These are phyloP conservation scores for Zaprionus ghesquierei DNA, from an alignment of 1,140 invertebrate genomes.

Conservation along the genomic window DNA sequence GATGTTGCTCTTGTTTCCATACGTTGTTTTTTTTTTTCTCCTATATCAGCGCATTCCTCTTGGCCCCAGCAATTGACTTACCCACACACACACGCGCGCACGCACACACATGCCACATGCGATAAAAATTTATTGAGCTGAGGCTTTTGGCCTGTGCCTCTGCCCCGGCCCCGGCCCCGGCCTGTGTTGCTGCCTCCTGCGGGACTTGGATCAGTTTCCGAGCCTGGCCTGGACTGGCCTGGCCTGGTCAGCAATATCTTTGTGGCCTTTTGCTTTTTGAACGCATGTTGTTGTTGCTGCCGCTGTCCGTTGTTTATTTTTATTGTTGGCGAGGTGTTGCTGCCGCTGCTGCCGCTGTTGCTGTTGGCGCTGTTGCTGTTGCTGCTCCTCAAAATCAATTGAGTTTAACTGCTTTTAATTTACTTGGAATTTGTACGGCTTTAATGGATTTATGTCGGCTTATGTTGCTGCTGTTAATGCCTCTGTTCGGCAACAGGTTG, in stretches of 20 bases:
- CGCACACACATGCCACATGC: constrained; percentile 43
- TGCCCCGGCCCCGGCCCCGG: not conserved
- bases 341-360: constrained; percentile 43
- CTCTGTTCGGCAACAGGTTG: constrained; percentile 28
- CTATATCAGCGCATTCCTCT: constrained; percentile 72
- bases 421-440: constrained; percentile 77
- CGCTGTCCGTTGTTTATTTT: constrained; percentile 69
- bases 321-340: constrained; percentile 70
- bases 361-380: constrained; percentile 42
- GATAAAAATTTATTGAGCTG: constrained; percentile 78
- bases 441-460: constrained; percentile 79
- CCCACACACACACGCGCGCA: constrained; percentile 31
- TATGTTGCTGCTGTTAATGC: constrained; percentile 41
- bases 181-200: constrained; percentile 1
- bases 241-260: constrained; percentile 45
- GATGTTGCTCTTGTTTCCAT: constrained; percentile 53
- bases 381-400: constrained; percentile 75
- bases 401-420: constrained; percentile 80
- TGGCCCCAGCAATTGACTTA: constrained; percentile 48
- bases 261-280: constrained; percentile 43
- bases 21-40: constrained; percentile 75
- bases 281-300: constrained; percentile 18
- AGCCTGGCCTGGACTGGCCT: constrained; percentile 14
- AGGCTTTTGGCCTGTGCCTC: constrained; percentile 59
- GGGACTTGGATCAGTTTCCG: constrained; percentile 1